phyloP scores from a whole-genome alignment of 2,888 invertebrate genomes.

The Coronaproctus castanopsis region DNA sequence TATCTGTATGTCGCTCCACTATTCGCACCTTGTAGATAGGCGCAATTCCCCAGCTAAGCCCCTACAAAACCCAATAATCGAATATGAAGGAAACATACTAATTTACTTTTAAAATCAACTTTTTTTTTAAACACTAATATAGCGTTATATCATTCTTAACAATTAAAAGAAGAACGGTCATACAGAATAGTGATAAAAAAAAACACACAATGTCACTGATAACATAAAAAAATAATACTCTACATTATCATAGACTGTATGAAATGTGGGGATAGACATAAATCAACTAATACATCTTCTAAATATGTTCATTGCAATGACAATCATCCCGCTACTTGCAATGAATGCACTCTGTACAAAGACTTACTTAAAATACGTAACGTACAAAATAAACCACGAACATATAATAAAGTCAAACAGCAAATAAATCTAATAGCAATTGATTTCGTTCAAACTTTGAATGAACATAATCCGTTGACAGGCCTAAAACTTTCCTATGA shows the following conservation, averaged over 20 bases:
- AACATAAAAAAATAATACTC: not conserved
- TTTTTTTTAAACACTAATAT: no score
- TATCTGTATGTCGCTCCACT: no score
- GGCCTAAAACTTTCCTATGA: not conserved
- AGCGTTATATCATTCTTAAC: no score
- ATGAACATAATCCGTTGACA: not conserved
- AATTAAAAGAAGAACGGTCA: no score
- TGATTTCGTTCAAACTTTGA: not conserved
- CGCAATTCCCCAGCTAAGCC: no score
- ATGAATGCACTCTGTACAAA: not conserved
- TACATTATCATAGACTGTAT: not conserved
- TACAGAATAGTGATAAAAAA: no score
- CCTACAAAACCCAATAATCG: no score
- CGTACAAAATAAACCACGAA: not conserved
- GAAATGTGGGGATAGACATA: not conserved
- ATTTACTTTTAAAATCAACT: no score
- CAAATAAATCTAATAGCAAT: not conserved
- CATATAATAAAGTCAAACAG: not conserved
- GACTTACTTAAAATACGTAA: not conserved
- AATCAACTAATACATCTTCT: not conserved
- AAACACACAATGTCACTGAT: no score
- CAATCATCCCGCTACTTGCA: not conserved
- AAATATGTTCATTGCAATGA: not conserved
- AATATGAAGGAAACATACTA: no score
- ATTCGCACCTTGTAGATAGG: no score